These are phyloP conservation scores for Myripristis murdjan DNA, from an alignment of 2,797 vertebrate genomes.

Conservation along the genomic window DNA sequence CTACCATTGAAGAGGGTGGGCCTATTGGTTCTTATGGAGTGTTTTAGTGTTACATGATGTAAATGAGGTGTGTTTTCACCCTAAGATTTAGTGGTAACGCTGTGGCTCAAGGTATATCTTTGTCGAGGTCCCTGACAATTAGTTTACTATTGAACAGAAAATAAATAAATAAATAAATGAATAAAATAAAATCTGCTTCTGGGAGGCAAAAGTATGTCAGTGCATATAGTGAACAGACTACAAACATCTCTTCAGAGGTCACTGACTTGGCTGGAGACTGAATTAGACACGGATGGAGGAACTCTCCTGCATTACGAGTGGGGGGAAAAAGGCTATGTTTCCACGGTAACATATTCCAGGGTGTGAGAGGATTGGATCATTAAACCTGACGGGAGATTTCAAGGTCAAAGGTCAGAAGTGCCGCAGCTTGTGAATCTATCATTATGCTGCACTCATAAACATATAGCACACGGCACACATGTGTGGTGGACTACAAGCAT, in stretches of 20 bases:
- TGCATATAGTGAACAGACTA: slow-evolving; percentile 64
- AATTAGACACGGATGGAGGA: slow-evolving; percentile 78
- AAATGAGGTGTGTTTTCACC: slow-evolving; percentile 10
- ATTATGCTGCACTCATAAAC: slow-evolving; percentile 69
- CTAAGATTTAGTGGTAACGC: background rate
- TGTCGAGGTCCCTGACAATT: slow-evolving; percentile 32
- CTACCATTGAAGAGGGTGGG: background rate
- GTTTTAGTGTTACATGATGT: slow-evolving; percentile 1
- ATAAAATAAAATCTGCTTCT: slow-evolving; percentile 49
- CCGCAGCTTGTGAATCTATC: slow-evolving; percentile 69
- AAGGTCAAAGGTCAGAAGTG: slow-evolving; percentile 80
- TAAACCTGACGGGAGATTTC: slow-evolving; percentile 78
- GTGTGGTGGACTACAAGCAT: background rate
- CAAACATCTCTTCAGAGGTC: slow-evolving; percentile 76
- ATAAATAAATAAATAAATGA: no score
- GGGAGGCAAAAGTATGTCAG: slow-evolving; percentile 46
- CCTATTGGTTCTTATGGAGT: background rate
- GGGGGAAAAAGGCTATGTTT: slow-evolving; percentile 62
- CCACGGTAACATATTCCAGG: slow-evolving; percentile 78
- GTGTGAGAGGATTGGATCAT: slow-evolving; percentile 78
- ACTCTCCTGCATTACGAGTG: slow-evolving; percentile 73
- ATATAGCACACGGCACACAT: slow-evolving; percentile 48
- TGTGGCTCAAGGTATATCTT: slow-evolving; percentile 17
- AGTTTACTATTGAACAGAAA: slow-evolving; percentile 59
- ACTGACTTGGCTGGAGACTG: slow-evolving; percentile 75